These are phyloP conservation scores for Eupsittula cactorum DNA, from an alignment of 2,113 vertebrate genomes.

Conservation along the genomic window DNA sequence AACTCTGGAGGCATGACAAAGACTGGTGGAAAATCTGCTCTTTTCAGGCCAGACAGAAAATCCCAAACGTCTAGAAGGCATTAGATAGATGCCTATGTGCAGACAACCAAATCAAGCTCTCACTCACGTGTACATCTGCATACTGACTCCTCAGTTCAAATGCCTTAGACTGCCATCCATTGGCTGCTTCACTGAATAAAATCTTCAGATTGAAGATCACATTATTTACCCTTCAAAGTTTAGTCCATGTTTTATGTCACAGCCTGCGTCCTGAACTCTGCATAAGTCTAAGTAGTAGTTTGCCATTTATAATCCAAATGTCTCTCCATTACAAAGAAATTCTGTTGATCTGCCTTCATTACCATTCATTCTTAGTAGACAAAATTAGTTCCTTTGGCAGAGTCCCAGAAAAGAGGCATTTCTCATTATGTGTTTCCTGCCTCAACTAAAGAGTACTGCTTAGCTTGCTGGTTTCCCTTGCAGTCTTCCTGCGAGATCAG, in stretches of 20 bases:
- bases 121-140: neutral
- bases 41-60: neutral
- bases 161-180: neutral
- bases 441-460: neutral
- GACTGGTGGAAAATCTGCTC: neutral
- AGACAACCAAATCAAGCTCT: neutral
- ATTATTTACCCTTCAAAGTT: neutral
- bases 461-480: neutral
- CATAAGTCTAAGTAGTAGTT: neutral
- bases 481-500: neutral
- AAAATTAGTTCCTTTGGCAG: neutral
- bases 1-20: neutral
- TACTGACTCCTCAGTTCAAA: neutral
- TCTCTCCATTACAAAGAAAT: neutral
- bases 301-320: neutral
- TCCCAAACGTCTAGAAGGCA: neutral
- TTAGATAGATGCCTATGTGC: neutral
- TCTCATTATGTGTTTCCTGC: neutral
- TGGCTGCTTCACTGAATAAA: neutral
- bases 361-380: neutral
- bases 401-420: fast-evolving
- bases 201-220: neutral
- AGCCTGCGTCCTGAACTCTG: neutral
- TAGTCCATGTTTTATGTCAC: neutral
- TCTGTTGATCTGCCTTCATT: neutral